A percentile compares a stretch with the other conserved stretches of the same genome.
phyloP scores from a whole-genome alignment of 2,888 invertebrate genomes.

The Tipula helvola region DNA sequence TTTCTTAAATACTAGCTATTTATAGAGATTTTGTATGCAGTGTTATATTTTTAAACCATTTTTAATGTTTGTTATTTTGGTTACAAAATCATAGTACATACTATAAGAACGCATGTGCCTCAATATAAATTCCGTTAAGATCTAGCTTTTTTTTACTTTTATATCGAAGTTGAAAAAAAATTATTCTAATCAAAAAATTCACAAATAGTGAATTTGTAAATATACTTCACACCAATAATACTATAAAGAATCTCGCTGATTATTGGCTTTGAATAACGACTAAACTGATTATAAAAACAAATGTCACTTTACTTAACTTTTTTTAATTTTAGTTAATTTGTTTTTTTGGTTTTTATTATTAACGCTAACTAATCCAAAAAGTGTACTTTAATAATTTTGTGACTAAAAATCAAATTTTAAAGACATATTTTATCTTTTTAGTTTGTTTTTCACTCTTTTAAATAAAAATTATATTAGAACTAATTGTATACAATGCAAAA shows the following conservation, averaged over 20 bases:
- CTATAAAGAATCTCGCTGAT: neutral
- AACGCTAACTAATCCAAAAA: neutral
- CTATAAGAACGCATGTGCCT: neutral
- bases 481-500: neutral
- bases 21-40: neutral
- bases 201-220: neutral
- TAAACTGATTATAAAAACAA: neutral
- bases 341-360: neutral
- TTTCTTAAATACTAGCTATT: neutral
- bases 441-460: neutral
- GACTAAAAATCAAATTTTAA: neutral
- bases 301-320: neutral
- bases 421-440: neutral
- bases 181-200: neutral
- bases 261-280: neutral
- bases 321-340: neutral
- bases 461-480: neutral
- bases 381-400: neutral
- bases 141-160: neutral
- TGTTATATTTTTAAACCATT: neutral
- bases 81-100: neutral
- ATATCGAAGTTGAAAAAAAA: neutral
- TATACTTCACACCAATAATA: neutral
- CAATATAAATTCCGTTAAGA: neutral
- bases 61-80: neutral